Conservation (phyloP, 2,113 vertebrate species). For the Tachuris rubrigastra region DNA sequence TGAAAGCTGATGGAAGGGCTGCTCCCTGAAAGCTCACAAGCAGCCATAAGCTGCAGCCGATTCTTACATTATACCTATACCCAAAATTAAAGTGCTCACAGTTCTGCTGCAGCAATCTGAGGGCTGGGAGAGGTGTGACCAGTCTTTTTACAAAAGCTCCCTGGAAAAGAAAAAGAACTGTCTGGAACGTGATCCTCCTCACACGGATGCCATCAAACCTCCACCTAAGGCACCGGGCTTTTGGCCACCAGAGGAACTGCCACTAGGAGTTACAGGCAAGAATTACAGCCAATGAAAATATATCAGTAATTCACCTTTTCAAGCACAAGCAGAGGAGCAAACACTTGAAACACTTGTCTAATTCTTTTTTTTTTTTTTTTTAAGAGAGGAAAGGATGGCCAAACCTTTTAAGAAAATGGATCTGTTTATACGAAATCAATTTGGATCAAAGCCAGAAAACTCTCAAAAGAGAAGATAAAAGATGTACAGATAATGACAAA, state of each 20-base stretch:
- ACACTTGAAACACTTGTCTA: background rate
- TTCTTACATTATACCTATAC: background rate
- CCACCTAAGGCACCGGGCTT: background rate
- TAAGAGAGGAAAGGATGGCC: background rate
- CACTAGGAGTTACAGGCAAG: background rate
- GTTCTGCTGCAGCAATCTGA: background rate
- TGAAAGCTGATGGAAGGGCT: background rate
- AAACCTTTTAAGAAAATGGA: background rate
- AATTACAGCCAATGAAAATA: background rate
- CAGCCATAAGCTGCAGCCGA: background rate
- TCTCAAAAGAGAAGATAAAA: background rate
- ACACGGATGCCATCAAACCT: accelerated
- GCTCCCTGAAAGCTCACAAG: background rate
- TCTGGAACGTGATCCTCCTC: background rate
- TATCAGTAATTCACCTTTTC: background rate
- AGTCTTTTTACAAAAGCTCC: background rate
- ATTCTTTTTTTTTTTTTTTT: background rate
- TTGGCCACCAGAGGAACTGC: background rate
- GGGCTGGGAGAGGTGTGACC: background rate
- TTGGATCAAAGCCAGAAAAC: background rate
- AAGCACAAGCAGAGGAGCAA: background rate
- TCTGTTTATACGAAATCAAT: background rate
- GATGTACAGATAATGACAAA: background rate
- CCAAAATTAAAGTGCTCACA: accelerated
- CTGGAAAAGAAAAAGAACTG: background rate